phyloP scores from a whole-genome alignment of 64 coral and sea anemone species.

The Trachythela sp. region DNA sequence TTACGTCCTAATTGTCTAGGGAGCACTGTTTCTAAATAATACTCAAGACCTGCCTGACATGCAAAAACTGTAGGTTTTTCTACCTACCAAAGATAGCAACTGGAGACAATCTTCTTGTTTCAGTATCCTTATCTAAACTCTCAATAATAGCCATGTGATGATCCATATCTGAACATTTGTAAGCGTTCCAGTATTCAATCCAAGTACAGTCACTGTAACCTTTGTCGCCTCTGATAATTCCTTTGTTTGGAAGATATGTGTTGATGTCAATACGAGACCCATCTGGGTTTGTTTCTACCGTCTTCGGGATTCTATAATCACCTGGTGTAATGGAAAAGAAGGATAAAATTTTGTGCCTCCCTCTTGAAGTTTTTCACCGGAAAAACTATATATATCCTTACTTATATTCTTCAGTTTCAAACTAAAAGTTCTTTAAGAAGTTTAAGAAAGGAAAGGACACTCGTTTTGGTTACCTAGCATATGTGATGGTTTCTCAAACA shows the following conservation, averaged over 20 bases:
- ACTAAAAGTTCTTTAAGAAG: too few relatives aligned
- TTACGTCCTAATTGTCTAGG: too few relatives aligned
- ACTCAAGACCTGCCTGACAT: too few relatives aligned
- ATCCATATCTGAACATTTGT: conserved; percentile 58
- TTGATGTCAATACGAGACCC: conserved; percentile 52
- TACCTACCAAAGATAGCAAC: conserved; percentile 41
- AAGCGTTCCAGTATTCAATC: conserved; percentile 69
- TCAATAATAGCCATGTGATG: conserved; percentile 70
- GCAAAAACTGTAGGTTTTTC: too few relatives aligned
- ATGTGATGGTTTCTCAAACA: too few relatives aligned
- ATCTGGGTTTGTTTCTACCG: conserved; percentile 33
- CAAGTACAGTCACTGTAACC: conserved; percentile 42
- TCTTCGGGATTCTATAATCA: conserved; percentile 63
- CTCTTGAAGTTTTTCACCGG: too few relatives aligned
- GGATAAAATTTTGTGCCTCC: too few relatives aligned
- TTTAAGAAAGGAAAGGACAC: too few relatives aligned
- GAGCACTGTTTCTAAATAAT: too few relatives aligned
- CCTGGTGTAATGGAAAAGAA: conserved; percentile 24
- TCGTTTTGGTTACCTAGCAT: too few relatives aligned
- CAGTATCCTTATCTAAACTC: conserved; percentile 76
- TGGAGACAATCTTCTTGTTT: conserved; percentile 60
- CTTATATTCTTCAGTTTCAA: too few relatives aligned
- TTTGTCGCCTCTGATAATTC: conserved; percentile 60
- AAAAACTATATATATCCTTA: too few relatives aligned
- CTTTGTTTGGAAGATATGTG: conserved; percentile 55